These are phyloP conservation scores for Periophthalmus modestus DNA, from an alignment of 2,113 vertebrate species.

Conservation along the genomic window DNA sequence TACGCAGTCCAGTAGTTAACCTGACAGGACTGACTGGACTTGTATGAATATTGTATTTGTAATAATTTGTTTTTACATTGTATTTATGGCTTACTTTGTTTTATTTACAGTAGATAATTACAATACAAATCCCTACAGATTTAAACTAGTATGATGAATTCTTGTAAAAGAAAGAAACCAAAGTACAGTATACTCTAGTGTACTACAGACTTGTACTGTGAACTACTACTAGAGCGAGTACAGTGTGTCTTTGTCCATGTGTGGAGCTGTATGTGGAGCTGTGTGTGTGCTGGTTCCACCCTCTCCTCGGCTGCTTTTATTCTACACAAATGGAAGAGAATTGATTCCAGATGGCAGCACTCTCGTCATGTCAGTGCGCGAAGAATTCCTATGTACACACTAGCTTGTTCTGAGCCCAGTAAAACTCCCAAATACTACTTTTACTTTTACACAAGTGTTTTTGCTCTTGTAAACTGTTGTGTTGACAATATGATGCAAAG, in stretches of 20 bases:
- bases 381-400: constrained; percentile 3
- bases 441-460: not conserved
- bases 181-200: not conserved
- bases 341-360: constrained; percentile 8
- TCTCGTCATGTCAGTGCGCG: constrained; percentile 4
- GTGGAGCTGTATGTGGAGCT: not conserved
- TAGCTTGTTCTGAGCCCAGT: not conserved
- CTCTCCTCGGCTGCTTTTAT: constrained; percentile 10
- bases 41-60: too few species aligned
- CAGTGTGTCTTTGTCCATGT: constrained; percentile 1
- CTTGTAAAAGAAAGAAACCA: not conserved
- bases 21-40: too few species aligned
- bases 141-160: not conserved
- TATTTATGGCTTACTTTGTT: not conserved
- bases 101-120: not conserved
- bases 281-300: constrained; percentile 1
- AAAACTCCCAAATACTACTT: not conserved
- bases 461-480: constrained; percentile 5
- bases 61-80: too few species aligned
- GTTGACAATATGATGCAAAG: not conserved
- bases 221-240: not conserved
- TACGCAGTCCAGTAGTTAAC: too few species aligned
- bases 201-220: constrained; percentile 3
- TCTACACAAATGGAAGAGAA: constrained; percentile 7
- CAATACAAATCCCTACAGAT: too few species aligned